Conservation (phyloP, 2,888 invertebrate genomes). For the Nomada fabriciana region DNA sequence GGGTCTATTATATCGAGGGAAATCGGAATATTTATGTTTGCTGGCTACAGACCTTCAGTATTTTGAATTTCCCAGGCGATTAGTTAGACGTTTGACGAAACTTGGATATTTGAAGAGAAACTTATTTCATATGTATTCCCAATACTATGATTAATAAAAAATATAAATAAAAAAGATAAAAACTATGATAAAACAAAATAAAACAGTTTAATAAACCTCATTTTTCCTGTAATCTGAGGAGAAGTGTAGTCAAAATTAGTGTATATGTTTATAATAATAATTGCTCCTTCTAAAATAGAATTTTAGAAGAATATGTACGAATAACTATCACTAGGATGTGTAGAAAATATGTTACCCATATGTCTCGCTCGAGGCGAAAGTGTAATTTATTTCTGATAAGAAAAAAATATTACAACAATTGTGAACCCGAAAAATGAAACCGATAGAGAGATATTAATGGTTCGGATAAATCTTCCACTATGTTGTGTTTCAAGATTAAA, state of each 20-base stretch:
- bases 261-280: no score
- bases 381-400: neutral
- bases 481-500: neutral
- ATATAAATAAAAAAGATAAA: no score
- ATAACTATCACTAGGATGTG: neutral
- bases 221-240: no score
- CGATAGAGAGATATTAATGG: neutral
- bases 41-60: neutral
- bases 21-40: slow-evolving; percentile 7
- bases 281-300: no score
- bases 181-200: no score
- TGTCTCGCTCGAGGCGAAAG: neutral
- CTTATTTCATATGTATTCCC: no score
- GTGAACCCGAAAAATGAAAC: neutral
- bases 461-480: neutral
- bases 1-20: slow-evolving; percentile 5
- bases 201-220: no score
- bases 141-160: no score
- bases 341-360: neutral
- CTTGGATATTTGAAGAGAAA: neutral
- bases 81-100: neutral
- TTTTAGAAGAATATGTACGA: no score
- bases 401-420: neutral
- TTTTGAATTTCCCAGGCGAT: neutral
- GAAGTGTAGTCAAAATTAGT: no score